Evolutionary conservation across 2,888 invertebrate species (phyloP).

Genomic region (Hedya salicella): DNA sequence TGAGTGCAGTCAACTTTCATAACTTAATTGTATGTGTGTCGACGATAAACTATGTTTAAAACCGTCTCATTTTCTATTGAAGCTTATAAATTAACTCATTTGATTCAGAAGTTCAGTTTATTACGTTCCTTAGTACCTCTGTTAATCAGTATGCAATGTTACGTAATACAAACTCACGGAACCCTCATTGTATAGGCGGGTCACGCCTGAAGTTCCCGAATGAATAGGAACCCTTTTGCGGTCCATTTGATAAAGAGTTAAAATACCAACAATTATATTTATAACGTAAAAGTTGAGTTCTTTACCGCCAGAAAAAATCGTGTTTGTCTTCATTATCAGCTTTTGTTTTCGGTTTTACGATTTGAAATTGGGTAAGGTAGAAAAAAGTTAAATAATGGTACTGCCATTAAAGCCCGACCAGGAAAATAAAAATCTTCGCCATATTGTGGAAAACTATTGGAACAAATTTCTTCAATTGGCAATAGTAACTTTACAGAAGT

Average conservation of each 20-base stretch:
- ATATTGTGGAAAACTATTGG: too few species aligned
- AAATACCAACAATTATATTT: conserved; percentile 32
- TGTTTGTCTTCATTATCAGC: conserved; percentile 10
- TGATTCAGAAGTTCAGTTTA: background rate
- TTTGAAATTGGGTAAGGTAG: background rate
- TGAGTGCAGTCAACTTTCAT: too few species aligned
- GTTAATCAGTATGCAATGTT: background rate
- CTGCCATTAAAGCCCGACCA: too few species aligned
- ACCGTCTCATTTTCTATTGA: too few species aligned
- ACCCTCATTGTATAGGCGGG: conserved; percentile 14
- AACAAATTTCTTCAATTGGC: too few species aligned
- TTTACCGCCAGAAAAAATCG: background rate
- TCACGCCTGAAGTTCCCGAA: conserved; percentile 3
- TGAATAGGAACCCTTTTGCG: conserved; percentile 36
- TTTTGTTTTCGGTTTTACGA: conserved; percentile 10
- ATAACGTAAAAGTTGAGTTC: conserved; percentile 13
- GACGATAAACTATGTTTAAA: too few species aligned
- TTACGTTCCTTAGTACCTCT: background rate
- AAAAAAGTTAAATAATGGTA: too few species aligned
- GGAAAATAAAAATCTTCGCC: too few species aligned
- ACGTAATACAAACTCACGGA: conserved; percentile 7
- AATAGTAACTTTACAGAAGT: too few species aligned
- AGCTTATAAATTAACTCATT: too few species aligned
- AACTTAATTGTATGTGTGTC: too few species aligned
- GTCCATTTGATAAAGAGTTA: conserved; percentile 37